Conservation (phyloP, 1,140 invertebrate species). For the Watersipora subatra region DNA sequence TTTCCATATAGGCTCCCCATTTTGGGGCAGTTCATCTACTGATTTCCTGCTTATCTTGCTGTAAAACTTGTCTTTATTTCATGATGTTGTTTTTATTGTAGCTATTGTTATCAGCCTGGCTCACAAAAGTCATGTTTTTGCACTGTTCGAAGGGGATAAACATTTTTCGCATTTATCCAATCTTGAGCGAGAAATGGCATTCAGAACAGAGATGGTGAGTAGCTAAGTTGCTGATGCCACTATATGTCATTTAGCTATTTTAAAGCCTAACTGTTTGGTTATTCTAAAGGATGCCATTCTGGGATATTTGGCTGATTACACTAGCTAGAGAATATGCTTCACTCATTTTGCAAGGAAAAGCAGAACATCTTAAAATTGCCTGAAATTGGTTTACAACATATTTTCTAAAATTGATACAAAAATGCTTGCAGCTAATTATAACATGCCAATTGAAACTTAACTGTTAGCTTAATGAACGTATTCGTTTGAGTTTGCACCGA, state of each 20-base stretch:
- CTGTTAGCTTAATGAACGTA: background rate
- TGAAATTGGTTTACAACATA: background rate
- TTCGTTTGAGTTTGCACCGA: no score
- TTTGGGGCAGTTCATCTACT: no score
- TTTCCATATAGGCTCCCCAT: no score
- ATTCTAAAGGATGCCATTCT: no score
- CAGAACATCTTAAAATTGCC: background rate
- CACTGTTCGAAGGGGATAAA: constrained; percentile 62
- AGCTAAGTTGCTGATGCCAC: background rate
- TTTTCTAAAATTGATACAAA: background rate
- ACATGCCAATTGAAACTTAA: background rate
- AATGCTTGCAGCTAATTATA: no score
- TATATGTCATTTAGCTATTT: no score
- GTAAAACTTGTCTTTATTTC: no score
- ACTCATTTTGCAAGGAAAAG: no score
- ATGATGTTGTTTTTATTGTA: background rate
- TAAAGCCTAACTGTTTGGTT: no score
- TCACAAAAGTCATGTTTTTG: constrained; percentile 48
- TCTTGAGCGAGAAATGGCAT: constrained; percentile 65
- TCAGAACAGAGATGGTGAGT: constrained; percentile 63
- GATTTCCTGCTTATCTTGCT: no score
- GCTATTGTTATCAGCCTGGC: background rate
- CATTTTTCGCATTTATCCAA: constrained; percentile 70
- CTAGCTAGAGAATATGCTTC: no score
- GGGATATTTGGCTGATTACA: no score